Base-by-base conservation (phyloP, 1,140 invertebrate species). In the Bombus superbus region DNA sequence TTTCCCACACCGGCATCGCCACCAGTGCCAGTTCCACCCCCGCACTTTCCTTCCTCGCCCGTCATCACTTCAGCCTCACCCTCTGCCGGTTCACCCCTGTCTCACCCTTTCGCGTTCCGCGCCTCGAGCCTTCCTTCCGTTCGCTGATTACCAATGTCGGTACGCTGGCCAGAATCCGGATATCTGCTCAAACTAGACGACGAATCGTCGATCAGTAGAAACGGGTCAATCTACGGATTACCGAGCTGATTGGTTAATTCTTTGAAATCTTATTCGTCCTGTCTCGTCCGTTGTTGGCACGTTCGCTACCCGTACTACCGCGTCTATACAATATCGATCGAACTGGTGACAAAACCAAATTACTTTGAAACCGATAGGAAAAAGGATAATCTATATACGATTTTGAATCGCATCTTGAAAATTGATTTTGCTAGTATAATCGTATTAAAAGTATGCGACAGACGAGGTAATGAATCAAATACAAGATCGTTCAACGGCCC, bases 31-130 rank as follows among this genome's bases (percentile, higher is more conserved):
- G 89, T 89, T 28, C 90, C 90, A 83, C 91, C 92, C 40, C 92
- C 92, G 83, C 92, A 92, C 89, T 94, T 95, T 72, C 93, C 93
- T 80, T 94, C 95, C 89, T 94, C 93, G 47, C 95, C 94, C 90
- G 94, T 94, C 94, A 95, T 95, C 89, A 84, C 89, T 85, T 89
- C 85, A 85, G 88, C 90, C 85, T 92, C 92, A 91, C 90, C 89
- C 82, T 89, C 82, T 69, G 64, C 81, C 84, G 69, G 38, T 92
- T 77, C 92, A 93, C 72, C 82, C 92, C 77, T 71, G 77, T 89
- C 69, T 91, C 93, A 64, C 88, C 91, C 79, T 92, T 93, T 83
- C 83, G 94, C 76, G 83, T 84, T 28, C 82, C 88, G 68, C 92
- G 91, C 81, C 76, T 92, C 73, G 85, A 91, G 22, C 90, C 90